These are phyloP conservation scores for Maccullochella peelii DNA, from an alignment of 2,113 vertebrate genomes.

Conservation along the genomic window DNA sequence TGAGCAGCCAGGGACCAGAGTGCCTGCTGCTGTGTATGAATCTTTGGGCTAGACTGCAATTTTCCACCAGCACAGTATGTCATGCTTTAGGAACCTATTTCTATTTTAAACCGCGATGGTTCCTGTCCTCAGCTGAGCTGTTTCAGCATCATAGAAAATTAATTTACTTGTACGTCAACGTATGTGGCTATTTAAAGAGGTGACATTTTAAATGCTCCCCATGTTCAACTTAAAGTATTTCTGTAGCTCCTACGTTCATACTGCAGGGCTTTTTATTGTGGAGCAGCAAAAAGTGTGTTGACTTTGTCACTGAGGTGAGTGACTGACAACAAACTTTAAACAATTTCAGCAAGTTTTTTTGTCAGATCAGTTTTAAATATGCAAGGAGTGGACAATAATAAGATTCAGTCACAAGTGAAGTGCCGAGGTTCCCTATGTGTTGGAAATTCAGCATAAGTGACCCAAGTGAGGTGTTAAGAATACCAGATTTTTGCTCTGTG, in stretches of 20 bases:
- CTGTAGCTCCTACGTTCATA: not conserved
- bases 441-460: not conserved
- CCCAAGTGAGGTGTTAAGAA: not conserved
- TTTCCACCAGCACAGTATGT: slow-evolving; percentile 20
- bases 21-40: slow-evolving; percentile 18
- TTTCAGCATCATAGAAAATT: slow-evolving; percentile 22
- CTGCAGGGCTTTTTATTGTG: not conserved
- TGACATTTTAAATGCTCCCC: slow-evolving; percentile 33
- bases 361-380: not conserved
- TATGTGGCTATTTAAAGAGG: slow-evolving; percentile 30
- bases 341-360: not conserved
- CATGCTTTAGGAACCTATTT: slow-evolving; percentile 29
- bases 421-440: not conserved
- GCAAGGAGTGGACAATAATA: not conserved
- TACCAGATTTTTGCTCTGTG: slow-evolving; percentile 4
- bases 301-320: not conserved
- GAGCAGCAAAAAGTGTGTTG: not conserved
- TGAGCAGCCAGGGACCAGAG: not conserved
- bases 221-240: slow-evolving; percentile 6
- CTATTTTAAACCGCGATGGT: slow-evolving; percentile 11
- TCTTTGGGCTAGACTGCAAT: not conserved
- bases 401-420: not conserved
- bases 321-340: not conserved
- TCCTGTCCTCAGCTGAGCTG: slow-evolving; percentile 11
- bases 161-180: slow-evolving; percentile 3